Percentiles rank a stretch among this genome's conserved stretches.
These are phyloP conservation scores for Caenorhabditis inopinata DNA, from an alignment of 1,140 invertebrate species.

Conservation along the genomic window DNA sequence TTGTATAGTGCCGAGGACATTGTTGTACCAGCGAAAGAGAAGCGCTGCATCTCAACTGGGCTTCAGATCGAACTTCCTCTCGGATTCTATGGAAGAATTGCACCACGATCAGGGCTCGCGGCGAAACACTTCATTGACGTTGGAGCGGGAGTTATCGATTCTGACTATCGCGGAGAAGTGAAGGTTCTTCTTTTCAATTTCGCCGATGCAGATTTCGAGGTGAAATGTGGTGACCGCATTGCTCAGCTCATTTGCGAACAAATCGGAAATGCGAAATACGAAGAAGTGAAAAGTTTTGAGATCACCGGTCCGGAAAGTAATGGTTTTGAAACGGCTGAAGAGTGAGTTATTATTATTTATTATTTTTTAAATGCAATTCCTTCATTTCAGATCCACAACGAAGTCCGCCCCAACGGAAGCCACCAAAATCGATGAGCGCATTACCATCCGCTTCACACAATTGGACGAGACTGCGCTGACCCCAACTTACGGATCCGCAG, in stretches of 20 bases:
- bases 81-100: conserved; percentile 78
- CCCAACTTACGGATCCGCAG: conserved; percentile 79
- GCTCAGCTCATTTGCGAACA: conserved; percentile 94
- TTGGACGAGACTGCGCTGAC: conserved; percentile 77
- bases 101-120: conserved; percentile 91
- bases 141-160: conserved; percentile 88
- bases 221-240: conserved; percentile 82
- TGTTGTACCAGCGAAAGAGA: conserved; percentile 77
- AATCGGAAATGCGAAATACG: conserved; percentile 80
- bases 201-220: conserved; percentile 51
- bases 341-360: not conserved
- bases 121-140: conserved; percentile 94
- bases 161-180: conserved; percentile 88
- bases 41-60: conserved; percentile 85
- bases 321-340: conserved; percentile 59
- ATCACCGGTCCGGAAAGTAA: conserved; percentile 35
- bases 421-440: not conserved
- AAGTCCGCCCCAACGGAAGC: too few species aligned
- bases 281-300: conserved; percentile 72
- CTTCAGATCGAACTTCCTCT: conserved; percentile 74
- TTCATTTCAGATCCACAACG: too few species aligned
- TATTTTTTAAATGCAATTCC: not conserved
- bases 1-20: conserved; percentile 86
- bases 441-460: conserved; percentile 75
- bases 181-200: conserved; percentile 90